phyloP scores from a whole-genome alignment of 1,140 invertebrate species.

The Plectrocnemia conspersa region DNA sequence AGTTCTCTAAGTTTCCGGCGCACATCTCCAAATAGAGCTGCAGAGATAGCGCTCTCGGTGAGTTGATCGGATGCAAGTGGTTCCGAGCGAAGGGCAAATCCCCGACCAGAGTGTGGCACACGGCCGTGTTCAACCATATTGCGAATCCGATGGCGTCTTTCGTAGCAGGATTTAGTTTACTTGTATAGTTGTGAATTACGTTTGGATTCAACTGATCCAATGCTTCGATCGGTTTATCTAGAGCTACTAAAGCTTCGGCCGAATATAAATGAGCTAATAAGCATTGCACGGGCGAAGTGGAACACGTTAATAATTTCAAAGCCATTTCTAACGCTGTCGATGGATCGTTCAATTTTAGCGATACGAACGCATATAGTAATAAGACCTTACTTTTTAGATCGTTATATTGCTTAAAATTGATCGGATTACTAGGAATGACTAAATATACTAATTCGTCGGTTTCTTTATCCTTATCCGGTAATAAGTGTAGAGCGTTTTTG shows the following conservation, averaged over 20 bases:
- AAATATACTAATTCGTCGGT: conserved; percentile 33
- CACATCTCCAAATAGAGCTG: conserved; percentile 52
- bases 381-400: conserved; percentile 61
- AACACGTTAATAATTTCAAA: conserved; percentile 3
- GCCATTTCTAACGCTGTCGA: conserved; percentile 59
- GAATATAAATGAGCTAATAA: conserved; percentile 84
- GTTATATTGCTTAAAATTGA: conserved; percentile 47
- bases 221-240: conserved; percentile 80
- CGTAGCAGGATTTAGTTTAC: conserved; percentile 43
- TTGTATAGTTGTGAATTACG: conserved; percentile 55
- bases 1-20: conserved; percentile 49
- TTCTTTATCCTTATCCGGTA: conserved; percentile 39
- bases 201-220: conserved; percentile 80
- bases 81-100: conserved; percentile 46
- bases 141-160: conserved; percentile 46
- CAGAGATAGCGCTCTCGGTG: conserved; percentile 44
- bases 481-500: conserved; percentile 72
- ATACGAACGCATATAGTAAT: conserved; percentile 75
- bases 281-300: conserved; percentile 47
- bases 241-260: conserved; percentile 80
- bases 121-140: conserved; percentile 48
- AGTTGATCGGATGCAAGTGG: conserved; percentile 47
- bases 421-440: conserved; percentile 46
- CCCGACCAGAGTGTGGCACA: conserved; percentile 46
- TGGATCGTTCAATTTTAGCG: conserved; percentile 80